These are phyloP conservation scores for Periophthalmus magnuspinnatus DNA, from an alignment of 2,797 vertebrate species.

Conservation along the genomic window DNA sequence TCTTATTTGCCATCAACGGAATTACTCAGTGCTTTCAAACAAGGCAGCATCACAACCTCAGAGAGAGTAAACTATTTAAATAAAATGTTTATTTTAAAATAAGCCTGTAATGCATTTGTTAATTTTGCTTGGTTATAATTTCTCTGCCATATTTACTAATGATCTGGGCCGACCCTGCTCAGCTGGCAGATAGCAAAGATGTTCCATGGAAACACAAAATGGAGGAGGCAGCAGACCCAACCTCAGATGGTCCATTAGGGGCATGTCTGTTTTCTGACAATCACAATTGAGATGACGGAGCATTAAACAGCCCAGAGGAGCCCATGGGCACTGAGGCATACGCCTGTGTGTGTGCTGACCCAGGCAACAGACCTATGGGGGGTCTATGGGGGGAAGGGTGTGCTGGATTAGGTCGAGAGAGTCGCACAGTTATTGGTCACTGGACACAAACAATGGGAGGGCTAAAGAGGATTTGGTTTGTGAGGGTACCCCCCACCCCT, in stretches of 20 bases:
- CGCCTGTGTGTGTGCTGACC: conserved; percentile 56
- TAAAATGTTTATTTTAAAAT: neutral
- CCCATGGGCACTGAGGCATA: conserved; percentile 62
- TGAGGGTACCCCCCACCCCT: conserved; percentile 51
- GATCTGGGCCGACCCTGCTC: conserved; percentile 49
- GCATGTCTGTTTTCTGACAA: conserved; percentile 74
- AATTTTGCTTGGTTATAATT: neutral
- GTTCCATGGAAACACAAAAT: conserved; percentile 69
- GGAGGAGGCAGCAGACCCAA: conserved; percentile 75
- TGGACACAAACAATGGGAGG: conserved; percentile 79
- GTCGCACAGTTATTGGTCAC: conserved; percentile 77
- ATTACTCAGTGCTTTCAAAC: neutral
- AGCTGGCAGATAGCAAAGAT: conserved; percentile 71
- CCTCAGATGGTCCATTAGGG: conserved; percentile 79
- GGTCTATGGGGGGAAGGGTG: conserved; percentile 66
- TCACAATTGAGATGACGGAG: conserved; percentile 75
- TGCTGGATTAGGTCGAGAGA: conserved; percentile 73
- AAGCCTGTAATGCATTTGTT: neutral
- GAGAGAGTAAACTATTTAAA: neutral
- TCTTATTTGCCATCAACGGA: neutral
- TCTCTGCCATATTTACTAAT: conserved; percentile 12
- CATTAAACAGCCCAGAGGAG: conserved; percentile 74
- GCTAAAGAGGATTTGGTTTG: conserved; percentile 75
- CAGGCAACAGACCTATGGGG: conserved; percentile 64
- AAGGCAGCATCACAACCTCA: neutral